Conservation (phyloP, 2,888 invertebrate species). For the Apodemia hepburni region DNA sequence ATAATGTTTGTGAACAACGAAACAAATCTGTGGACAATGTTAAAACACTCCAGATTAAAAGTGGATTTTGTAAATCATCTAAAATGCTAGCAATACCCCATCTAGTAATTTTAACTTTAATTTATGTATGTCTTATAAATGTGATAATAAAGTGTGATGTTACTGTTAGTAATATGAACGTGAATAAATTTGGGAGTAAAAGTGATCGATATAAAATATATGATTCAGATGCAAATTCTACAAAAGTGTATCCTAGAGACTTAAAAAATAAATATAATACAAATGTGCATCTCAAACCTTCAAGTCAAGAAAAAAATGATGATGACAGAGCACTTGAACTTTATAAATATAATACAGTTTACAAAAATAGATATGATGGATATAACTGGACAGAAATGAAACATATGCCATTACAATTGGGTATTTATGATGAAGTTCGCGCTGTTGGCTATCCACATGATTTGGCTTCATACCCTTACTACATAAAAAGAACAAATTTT, state of each 20-base stretch:
- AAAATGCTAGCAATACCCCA: conserved; percentile 37
- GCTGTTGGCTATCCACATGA: conserved; percentile 65
- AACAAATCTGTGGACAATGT: conserved; percentile 60
- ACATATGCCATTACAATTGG: conserved; percentile 37
- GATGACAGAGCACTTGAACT: conserved; percentile 50
- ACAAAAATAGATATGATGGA: conserved; percentile 48
- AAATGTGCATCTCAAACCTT: conserved; percentile 44
- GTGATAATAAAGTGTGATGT: conserved; percentile 74
- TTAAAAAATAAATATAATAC: conserved; percentile 42
- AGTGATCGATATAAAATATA: conserved; percentile 36
- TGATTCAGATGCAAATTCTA: conserved; percentile 39
- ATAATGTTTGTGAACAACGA: conserved; percentile 36
- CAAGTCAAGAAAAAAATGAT: conserved; percentile 46
- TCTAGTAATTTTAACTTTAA: conserved; percentile 56
- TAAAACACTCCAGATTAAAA: conserved; percentile 69
- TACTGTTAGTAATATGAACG: conserved; percentile 63
- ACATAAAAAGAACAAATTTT: conserved; percentile 62
- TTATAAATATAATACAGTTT: conserved; percentile 52
- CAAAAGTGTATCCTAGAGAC: conserved; percentile 44
- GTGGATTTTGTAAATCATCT: conserved; percentile 26
- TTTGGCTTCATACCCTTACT: conserved; percentile 53
- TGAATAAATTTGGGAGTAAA: conserved; percentile 41
- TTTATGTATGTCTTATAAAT: conserved; percentile 66
- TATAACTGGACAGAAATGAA: conserved; percentile 47
- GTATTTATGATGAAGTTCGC: conserved; percentile 45